Base-by-base conservation (phyloP, 23 tunicate species). In the Halocynthia aurantium region DNA sequence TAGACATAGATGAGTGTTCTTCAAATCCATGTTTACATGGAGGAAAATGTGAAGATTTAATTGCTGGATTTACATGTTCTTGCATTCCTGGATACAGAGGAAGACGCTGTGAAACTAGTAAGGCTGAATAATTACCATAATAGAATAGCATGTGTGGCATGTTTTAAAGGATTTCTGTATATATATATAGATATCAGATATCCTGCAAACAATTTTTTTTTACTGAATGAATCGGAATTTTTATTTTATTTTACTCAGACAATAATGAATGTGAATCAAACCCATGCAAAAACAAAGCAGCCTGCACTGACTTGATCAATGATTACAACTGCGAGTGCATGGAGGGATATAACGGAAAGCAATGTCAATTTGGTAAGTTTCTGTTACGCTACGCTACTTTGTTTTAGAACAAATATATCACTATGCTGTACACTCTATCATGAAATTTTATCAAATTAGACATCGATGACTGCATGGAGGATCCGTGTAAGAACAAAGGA, bases 401-500 rank as follows among this genome's bases (percentile, higher is more conserved):
- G 44, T 31, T 31, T 31, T 31, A 1, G 4, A 31, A 31, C 44
- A 31, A 31, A 31, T 31, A 31, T 31, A 1, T 31, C 2, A 31
- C 44, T 4, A 1, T 31, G 44, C 44, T 31, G 1, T 31, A 31
- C 44, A 31, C 44, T 31, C 44, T 31, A 60, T 17, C 72, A 68
- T 68, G 22, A 31, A 19, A 22, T 49, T 72, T 72, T 22, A 40
- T 40, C 5, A 22, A n/a, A 22, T 12, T 61, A 77, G 81, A 53
- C 4, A 53, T 77, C 5, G 49, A 77, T 20, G 67, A 63, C 8
- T 77, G 81, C 75, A n/a, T 31, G 1, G 44, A 4, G 4, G 44
- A 65, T 71, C 83, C 83, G 15, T 81, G 84, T 74, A 6, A 51
- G 52, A 81, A 81, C 7, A 55, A 55, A 12, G 84, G 84, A 31